These are phyloP conservation scores for Pseudomyrmex cubaensis DNA, from an alignment of 1,140 invertebrate species.

Conservation along the genomic window DNA sequence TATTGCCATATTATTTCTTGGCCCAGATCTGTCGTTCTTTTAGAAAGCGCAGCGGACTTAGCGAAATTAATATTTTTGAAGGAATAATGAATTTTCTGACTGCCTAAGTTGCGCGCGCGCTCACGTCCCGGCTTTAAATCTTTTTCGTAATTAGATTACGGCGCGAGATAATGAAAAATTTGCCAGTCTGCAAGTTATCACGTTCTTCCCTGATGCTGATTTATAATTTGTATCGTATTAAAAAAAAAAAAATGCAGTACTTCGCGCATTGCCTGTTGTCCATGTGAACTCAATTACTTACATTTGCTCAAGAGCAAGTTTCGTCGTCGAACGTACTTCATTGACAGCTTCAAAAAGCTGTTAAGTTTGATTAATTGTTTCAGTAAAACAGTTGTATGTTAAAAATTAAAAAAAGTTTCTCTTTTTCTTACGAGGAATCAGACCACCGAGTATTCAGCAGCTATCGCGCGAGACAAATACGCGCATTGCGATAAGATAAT, in stretches of 20 bases:
- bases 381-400: too few relatives aligned
- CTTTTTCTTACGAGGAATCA: not conserved
- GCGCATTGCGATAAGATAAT: constrained; percentile 70
- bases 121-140: constrained; percentile 71
- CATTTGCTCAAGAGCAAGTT: too few relatives aligned
- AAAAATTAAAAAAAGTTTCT: constrained; percentile 7
- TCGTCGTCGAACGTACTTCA: not conserved
- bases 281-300: not conserved
- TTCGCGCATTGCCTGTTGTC: not conserved
- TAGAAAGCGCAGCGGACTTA: constrained; percentile 46
- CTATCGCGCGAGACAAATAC: constrained; percentile 42
- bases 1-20: constrained; percentile 1
- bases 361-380: not conserved
- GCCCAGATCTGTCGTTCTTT: constrained; percentile 57
- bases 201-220: constrained; percentile 10
- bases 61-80: constrained; percentile 76
- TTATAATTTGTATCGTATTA: constrained; percentile 27
- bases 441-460: constrained; percentile 1
- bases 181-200: constrained; percentile 66
- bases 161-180: constrained; percentile 75
- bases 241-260: not conserved
- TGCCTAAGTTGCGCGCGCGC: constrained; percentile 23
- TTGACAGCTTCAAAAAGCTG: not conserved
- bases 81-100: constrained; percentile 73
- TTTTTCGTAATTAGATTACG: constrained; percentile 73